phyloP scores from a whole-genome alignment of 2,797 vertebrate species.

The Champsocephalus esox region DNA sequence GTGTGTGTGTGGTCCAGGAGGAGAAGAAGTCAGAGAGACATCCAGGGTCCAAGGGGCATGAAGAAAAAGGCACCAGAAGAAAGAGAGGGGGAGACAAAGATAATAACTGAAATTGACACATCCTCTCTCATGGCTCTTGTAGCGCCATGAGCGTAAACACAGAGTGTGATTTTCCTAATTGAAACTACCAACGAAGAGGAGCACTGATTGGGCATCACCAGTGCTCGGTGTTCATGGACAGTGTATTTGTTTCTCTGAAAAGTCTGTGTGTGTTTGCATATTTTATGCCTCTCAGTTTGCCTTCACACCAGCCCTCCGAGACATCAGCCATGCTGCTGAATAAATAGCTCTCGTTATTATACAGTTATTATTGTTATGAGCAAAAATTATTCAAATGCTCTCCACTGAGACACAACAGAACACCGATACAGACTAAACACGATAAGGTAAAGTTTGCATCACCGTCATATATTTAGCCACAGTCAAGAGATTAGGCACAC shows the following conservation, averaged over 20 bases:
- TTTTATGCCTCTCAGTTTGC: slow-evolving; percentile 50
- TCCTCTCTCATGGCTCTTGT: background rate
- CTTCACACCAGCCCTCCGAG: slow-evolving; percentile 44
- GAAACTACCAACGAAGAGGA: slow-evolving; percentile 37
- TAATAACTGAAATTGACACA: slow-evolving; percentile 38
- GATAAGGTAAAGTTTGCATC: background rate
- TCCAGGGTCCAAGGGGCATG: background rate
- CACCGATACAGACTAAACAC: slow-evolving; percentile 28
- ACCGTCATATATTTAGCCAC: slow-evolving; percentile 12
- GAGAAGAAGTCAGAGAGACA: slow-evolving; percentile 7
- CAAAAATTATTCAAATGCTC: slow-evolving; percentile 39
- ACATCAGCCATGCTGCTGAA: slow-evolving; percentile 62
- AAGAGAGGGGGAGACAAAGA: slow-evolving; percentile 5
- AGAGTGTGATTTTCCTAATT: slow-evolving; percentile 40
- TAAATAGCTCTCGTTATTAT: slow-evolving; percentile 72
- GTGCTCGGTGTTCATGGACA: slow-evolving; percentile 14
- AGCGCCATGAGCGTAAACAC: slow-evolving; percentile 39
- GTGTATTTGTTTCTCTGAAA: slow-evolving; percentile 12
- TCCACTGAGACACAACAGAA: slow-evolving; percentile 57
- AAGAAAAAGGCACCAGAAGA: slow-evolving; percentile 6
- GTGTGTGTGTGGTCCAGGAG: background rate
- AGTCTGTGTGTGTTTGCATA: slow-evolving; percentile 32
- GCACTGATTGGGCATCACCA: slow-evolving; percentile 49
- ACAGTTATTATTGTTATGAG: slow-evolving; percentile 53
- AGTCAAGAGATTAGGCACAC: slow-evolving; percentile 2